Evolutionary conservation across 2,113 vertebrate genomes (phyloP).

Genomic region (Sigmodon hispidus): DNA sequence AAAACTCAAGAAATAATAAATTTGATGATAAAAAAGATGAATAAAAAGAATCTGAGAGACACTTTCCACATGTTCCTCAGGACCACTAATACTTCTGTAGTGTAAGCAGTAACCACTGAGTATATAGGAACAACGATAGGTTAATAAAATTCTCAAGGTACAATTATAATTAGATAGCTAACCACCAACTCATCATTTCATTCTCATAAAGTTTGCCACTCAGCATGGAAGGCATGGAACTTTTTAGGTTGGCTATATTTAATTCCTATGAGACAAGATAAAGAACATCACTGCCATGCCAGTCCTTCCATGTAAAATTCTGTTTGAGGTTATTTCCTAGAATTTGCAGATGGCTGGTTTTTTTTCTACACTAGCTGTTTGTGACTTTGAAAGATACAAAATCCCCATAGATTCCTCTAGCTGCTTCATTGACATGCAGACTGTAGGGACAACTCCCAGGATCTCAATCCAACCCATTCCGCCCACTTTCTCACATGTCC

Average conservation of each 20-base stretch:
- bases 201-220: conserved; percentile 56
- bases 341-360: not conserved
- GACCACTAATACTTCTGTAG: conserved; percentile 44
- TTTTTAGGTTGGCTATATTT: not conserved
- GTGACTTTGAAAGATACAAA: not conserved
- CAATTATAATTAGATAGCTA: conserved; percentile 67
- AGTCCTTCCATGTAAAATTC: not conserved
- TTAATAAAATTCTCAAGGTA: conserved; percentile 67
- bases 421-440: not conserved
- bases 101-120: conserved; percentile 35
- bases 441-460: not conserved
- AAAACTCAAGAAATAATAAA: conserved; percentile 52
- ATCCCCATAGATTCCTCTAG: not conserved
- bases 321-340: not conserved
- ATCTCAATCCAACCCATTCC: too few relatives aligned
- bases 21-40: conserved; percentile 27
- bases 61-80: conserved; percentile 30
- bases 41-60: conserved; percentile 46
- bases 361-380: not conserved
- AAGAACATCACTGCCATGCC: too few relatives aligned
- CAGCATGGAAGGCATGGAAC: not conserved
- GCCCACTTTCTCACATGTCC: not conserved
- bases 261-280: not conserved
- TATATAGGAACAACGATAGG: not conserved
- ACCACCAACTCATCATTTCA: conserved; percentile 54